Evolutionary conservation across 2,888 invertebrate genomes (phyloP).

Genomic region (Epicampocera succincta): DNA sequence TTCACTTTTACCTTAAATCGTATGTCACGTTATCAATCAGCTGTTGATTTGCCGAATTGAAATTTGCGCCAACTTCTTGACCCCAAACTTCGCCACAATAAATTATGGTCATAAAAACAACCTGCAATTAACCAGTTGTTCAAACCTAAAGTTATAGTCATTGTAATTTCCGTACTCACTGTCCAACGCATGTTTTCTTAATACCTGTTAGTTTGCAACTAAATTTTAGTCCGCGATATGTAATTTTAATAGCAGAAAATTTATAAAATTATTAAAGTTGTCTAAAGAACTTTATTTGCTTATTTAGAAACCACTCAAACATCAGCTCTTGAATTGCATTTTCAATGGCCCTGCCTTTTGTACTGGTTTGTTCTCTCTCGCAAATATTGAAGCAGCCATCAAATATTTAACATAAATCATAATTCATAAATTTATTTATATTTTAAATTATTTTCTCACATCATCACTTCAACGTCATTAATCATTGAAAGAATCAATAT

Average conservation of each 20-base stretch:
- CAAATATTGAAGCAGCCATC: neutral
- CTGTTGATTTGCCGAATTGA: conserved; percentile 21
- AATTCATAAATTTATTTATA: neutral
- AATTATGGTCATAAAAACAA: conserved; percentile 27
- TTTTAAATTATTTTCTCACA: neutral
- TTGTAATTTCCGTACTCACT: conserved; percentile 21
- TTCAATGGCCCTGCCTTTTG: neutral
- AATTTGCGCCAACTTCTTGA: neutral
- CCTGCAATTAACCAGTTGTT: conserved; percentile 25
- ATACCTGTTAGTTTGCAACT: conserved; percentile 33
- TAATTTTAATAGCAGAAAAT: too few relatives aligned
- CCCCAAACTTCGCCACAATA: neutral
- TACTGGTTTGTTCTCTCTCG: neutral
- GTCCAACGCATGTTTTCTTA: conserved; percentile 36
- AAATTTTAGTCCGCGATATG: neutral
- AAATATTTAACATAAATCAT: neutral
- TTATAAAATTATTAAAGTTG: too few relatives aligned
- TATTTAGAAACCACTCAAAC: conserved; percentile 12
- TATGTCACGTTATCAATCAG: neutral
- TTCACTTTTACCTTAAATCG: conserved; percentile 37
- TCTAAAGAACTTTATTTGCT: neutral
- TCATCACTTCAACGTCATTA: neutral
- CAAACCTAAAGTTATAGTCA: neutral
- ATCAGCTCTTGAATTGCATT: conserved; percentile 4
- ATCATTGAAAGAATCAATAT: conserved; percentile 26